Evolutionary conservation across 2,888 invertebrate species (phyloP), one percentile per base, ranked within the genome.

Genomic region (Biston betularia): DNA sequence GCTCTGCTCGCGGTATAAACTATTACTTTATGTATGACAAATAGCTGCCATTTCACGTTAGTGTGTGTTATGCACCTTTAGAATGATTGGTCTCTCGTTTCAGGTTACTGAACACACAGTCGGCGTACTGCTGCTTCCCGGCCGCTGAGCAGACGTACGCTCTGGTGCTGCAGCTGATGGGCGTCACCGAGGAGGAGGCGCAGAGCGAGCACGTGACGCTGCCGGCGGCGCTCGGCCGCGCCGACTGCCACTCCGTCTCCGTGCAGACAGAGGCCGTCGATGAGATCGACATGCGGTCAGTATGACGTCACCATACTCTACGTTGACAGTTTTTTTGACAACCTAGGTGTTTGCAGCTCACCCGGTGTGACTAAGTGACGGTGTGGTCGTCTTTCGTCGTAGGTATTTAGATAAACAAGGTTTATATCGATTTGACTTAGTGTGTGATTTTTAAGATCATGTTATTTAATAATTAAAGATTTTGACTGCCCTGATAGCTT

Each of bases 101-200:
- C 87, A 98, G 98, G 89, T 94, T 98, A 77, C 92, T 98, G 60
- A 97, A 97, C 89, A 97, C 97, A 63, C 97, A 98, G 90, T 96
- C 97, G 46, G 95, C 96, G 12, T 97, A 96, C 87, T 97, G 97
- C 87, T 95, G 96, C 83, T 98, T 97, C 88, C 95, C 95, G 69
- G 96, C 96, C 50, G 98, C 98, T 1, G 95, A 96, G 38, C 91
- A 95, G 77, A 97, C 97, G 0, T 96, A 95, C 82, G 87, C 95
- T 60, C 94, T 93, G 24, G 87, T 92, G 7, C 79, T 93, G 34
- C 73, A 85, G 11, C 81, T 94, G 69, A 83, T 94, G 38, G 90
- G 89, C 1, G 69, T 89, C 14, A 80, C 87, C 0, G 87, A 86
- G 50, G 83, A 86, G 61, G 78, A 76, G 61, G 75, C 78, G 9